A percentile compares a stretch with the other conserved stretches of the same genome.
Conservation (phyloP, 2,113 vertebrate species). For the Aptenodytes forsteri region DNA sequence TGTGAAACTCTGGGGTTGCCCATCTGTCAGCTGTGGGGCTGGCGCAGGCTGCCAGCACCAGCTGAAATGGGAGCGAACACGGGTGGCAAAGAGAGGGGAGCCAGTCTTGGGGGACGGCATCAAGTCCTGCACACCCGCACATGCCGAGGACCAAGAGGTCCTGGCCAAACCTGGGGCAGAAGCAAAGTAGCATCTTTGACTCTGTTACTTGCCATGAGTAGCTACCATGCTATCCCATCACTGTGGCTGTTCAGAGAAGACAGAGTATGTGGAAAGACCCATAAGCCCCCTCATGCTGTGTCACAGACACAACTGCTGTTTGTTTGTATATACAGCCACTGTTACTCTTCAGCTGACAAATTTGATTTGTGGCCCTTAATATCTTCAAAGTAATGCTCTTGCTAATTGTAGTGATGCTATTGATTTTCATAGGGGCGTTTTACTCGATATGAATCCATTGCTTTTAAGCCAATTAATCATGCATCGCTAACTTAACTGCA, state of each 20-base stretch:
- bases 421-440: slow-evolving; percentile 73
- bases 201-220: neutral
- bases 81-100: neutral
- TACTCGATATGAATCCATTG: slow-evolving; percentile 43
- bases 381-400: slow-evolving; percentile 61
- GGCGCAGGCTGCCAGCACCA: neutral
- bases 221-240: neutral
- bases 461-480: slow-evolving; percentile 63
- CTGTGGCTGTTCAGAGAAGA: neutral
- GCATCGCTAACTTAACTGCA: neutral
- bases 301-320: neutral
- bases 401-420: slow-evolving; percentile 70
- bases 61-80: neutral
- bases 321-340: slow-evolving; percentile 6
- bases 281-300: neutral
- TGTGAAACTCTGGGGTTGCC: neutral
- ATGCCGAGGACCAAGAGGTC: neutral
- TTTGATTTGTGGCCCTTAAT: slow-evolving; percentile 70
- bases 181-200: neutral
- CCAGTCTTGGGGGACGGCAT: neutral
- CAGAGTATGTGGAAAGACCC: neutral
- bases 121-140: accelerated
- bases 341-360: slow-evolving; percentile 36
- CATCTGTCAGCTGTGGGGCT: neutral
- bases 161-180: neutral